A percentile compares a stretch with the other conserved stretches of the same genome.
These are phyloP conservation scores for Ips nitidus DNA, from an alignment of 1,140 invertebrate genomes.

Conservation along the genomic window DNA sequence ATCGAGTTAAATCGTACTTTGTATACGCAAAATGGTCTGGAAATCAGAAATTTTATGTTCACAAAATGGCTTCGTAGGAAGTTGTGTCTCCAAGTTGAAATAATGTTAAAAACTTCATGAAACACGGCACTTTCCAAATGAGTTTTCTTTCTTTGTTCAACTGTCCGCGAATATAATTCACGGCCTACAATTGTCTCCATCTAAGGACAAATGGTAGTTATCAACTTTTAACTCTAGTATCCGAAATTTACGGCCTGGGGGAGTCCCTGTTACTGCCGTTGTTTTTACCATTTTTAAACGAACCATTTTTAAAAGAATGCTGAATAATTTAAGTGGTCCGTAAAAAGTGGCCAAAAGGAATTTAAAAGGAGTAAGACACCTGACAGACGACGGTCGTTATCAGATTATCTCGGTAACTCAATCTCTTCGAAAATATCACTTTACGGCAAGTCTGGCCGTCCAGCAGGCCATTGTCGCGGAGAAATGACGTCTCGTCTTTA, in stretches of 20 bases:
- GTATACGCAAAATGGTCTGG: no score
- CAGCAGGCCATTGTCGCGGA: constrained; percentile 1
- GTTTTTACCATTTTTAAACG: no score
- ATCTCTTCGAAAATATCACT: not conserved
- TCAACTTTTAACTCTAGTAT: constrained; percentile 3
- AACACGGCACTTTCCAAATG: constrained; percentile 2
- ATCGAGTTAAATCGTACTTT: constrained; percentile 1
- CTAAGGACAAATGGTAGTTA: not conserved
- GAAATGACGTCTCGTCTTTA: not conserved
- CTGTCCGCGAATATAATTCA: not conserved
- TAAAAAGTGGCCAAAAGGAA: no score
- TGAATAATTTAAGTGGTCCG: no score
- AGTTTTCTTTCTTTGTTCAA: not conserved
- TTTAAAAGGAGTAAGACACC: no score
- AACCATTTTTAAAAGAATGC: no score
- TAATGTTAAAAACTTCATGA: not conserved
- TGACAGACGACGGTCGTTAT: no score
- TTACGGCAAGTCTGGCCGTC: not conserved
- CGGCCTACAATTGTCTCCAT: not conserved
- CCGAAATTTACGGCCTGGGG: not conserved
- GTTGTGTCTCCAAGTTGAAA: no score
- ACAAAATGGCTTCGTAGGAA: no score
- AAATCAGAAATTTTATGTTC: no score
- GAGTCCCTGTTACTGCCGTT: not conserved
- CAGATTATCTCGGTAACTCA: no score